Conservation (phyloP, 2,888 invertebrate species). For the Esperia sulphurella region DNA sequence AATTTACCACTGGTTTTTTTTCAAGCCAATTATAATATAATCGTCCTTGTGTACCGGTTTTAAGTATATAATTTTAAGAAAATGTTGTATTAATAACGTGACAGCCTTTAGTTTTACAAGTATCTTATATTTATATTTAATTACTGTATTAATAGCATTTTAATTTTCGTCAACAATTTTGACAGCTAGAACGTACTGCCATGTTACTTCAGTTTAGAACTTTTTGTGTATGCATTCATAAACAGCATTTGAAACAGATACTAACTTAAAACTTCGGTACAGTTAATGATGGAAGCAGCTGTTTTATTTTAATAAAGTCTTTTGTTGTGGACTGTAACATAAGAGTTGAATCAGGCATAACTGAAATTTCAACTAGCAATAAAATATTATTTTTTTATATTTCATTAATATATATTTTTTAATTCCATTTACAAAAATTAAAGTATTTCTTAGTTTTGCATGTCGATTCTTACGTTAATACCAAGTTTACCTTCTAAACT, state of each 20-base stretch:
- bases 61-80: constrained; percentile 20
- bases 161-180: constrained; percentile 20
- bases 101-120: constrained; percentile 10
- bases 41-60: constrained; percentile 17
- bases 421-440: no score
- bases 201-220: constrained; percentile 11
- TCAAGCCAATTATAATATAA: constrained; percentile 28
- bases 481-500: neutral
- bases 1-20: constrained; percentile 15
- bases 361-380: no score
- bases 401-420: no score
- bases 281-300: no score
- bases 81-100: constrained; percentile 15
- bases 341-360: no score
- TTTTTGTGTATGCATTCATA: no score
- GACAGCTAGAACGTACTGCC: constrained; percentile 40
- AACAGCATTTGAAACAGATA: no score
- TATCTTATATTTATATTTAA: constrained; percentile 11
- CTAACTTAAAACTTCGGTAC: no score
- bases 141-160: constrained; percentile 22
- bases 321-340: no score
- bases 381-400: no score
- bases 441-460: no score
- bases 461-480: neutral
- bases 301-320: no score